Evolutionary conservation across 2,797 vertebrate species (phyloP), one percentile per base, ranked within the genome.

Genomic region (Rachycentron canadum): DNA sequence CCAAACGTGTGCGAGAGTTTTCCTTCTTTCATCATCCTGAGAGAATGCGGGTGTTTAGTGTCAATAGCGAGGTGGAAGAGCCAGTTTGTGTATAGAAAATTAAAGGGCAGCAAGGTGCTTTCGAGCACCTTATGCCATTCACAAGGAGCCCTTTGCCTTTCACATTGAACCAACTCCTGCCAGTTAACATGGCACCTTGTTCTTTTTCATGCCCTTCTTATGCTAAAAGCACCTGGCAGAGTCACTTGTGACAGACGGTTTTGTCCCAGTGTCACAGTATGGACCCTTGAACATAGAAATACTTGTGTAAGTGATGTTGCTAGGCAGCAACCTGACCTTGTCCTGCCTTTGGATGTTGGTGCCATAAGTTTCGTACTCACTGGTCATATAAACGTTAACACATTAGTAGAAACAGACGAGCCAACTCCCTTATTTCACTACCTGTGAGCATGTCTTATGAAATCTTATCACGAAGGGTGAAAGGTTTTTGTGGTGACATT

Each of bases 281-380:
- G 67, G 56, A 36, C 67, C 17, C 64, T 71, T 60, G 1, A 64
- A 66, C 32, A 5, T 41, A 59, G 67, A 72, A 62, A 85, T 73
- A 49, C 62, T 83, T 89, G 36, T 89, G 36, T 30, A 17, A 43
- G 50, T 63, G 26, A 49, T 85, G 81, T 84, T 87, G 81, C 82
- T 63, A 70, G 68, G 87, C 78, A 88, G 85, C 79, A 61, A 2
- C 28, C 36, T 66, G 90, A 92, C 92, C 85, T 91, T 91, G 89
- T 76, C 78, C 28, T 76, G 79, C 75, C 81, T 62, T 86, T 10
- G 0, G 55, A 55, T 79, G 66, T 55, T 2, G 12, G 59, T 75
- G 73, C 34, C 17, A 55, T 52, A 47, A 36, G 30, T 83, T 81
- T 63, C 21, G 9, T 25, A 17, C 65, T 62, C 34, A 5, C 16